These are phyloP conservation scores for Drosophila histrio DNA, from an alignment of 2,888 invertebrate species.

Conservation along the genomic window DNA sequence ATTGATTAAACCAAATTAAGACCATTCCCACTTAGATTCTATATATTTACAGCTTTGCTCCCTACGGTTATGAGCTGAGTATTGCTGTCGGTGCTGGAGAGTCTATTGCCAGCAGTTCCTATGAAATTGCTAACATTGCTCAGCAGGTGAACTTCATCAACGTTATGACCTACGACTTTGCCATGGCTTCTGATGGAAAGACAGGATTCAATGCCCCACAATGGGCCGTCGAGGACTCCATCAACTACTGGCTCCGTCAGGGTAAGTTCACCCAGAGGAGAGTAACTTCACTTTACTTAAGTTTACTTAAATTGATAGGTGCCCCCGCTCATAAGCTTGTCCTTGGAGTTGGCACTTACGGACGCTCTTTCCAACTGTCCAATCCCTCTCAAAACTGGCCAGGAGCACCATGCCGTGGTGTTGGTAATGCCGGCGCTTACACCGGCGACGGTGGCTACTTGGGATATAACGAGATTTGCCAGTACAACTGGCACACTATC, in stretches of 20 bases:
- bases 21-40: neutral
- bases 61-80: conserved; percentile 86
- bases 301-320: conserved; percentile 15
- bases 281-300: neutral
- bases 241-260: conserved; percentile 92
- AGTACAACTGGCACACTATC: conserved; percentile 82
- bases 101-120: conserved; percentile 41
- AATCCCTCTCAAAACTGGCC: conserved; percentile 81
- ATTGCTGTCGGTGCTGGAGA: conserved; percentile 85
- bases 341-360: conserved; percentile 94
- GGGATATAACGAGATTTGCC: conserved; percentile 89
- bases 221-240: conserved; percentile 90
- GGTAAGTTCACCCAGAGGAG: conserved; percentile 84
- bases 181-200: conserved; percentile 59
- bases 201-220: conserved; percentile 64
- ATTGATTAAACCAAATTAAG: conserved; percentile 82
- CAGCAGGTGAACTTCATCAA: conserved; percentile 65
- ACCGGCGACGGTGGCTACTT: conserved; percentile 87
- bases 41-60: conserved; percentile 45
- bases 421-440: conserved; percentile 84
- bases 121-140: conserved; percentile 64
- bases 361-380: conserved; percentile 91
- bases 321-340: conserved; percentile 91
- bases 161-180: conserved; percentile 72
- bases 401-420: conserved; percentile 60